Conservation (phyloP, 1,140 invertebrate genomes). For the Dreissena polymorpha region DNA sequence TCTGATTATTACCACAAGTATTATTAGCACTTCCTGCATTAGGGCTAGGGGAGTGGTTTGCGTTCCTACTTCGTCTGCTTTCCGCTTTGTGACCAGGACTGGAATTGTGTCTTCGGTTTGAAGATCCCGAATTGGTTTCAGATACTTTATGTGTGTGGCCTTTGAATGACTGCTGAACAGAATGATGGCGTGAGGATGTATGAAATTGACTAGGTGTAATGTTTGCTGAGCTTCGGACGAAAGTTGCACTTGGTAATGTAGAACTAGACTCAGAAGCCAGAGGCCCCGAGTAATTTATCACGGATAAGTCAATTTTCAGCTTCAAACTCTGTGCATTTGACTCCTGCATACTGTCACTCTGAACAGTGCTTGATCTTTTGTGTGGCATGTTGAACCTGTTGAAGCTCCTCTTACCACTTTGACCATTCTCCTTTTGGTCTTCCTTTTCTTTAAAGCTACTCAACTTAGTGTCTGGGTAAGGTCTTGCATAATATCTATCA, state of each 20-base stretch:
- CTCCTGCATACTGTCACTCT: neutral
- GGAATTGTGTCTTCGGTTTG: neutral
- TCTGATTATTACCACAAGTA: neutral
- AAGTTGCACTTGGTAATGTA: conserved; percentile 17
- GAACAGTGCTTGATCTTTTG: conserved; percentile 12
- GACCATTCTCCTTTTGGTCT: neutral
- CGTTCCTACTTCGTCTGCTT: neutral
- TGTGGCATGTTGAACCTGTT: neutral
- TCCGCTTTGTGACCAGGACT: conserved; percentile 3
- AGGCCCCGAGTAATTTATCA: conserved; percentile 45
- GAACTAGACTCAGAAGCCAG: conserved; percentile 7
- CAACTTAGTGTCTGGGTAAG: neutral
- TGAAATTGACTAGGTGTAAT: conserved; percentile 25
- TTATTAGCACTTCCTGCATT: neutral
- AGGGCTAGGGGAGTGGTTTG: neutral
- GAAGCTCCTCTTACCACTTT: neutral
- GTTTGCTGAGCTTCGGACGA: conserved; percentile 36
- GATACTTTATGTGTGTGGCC: neutral
- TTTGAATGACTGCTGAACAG: neutral
- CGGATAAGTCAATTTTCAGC: conserved; percentile 46
- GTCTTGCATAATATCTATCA: neutral
- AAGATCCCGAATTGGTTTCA: neutral
- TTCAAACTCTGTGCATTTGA: conserved; percentile 44
- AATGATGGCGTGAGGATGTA: neutral
- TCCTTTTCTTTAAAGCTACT: neutral